Base-by-base conservation (phyloP, 2,888 invertebrate genomes). In the Kuschelorhynchus macadamiae region DNA sequence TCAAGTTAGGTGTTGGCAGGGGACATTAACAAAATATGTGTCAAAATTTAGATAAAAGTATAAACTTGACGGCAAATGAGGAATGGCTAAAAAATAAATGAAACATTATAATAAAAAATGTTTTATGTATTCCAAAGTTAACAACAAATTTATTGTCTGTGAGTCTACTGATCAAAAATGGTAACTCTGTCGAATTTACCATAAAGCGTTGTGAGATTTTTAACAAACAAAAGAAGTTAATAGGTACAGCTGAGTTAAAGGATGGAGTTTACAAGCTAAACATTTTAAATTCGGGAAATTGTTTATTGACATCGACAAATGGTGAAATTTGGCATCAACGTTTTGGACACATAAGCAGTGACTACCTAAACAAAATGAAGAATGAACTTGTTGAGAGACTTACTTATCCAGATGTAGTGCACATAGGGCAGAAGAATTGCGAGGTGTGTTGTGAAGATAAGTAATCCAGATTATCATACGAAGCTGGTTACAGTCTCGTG, bases 61-160 rank as follows among this genome's bases (percentile, higher is more conserved):
- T 44, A 18, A 74, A 75, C 66, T 57, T 73, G 36, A 75, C 72
- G 1, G 55, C 64, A 2, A 50, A 47, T 25, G 14, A 64, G 56
- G 39, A 55, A 32, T 63, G 71, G 53, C 16, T 68, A 41, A 53
- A 50, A 64, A 68, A 64, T 36, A 8, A 12, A 7, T 25, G 25
- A 25, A 47, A 67, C 20, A 44, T 75, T 30, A 33, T 11, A 52
- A 42, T 75, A 4, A 50, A 69, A 20, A 44, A 72, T 41, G 64
- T 67, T n/a, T 39, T 66, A 4, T 72, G 55, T 70, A 70, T 72
- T 9, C 72, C 72, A 56, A 44, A 67, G 41, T 11, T 75, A 11
- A 66, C 70, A 12, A 74, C 72, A 21, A 75, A 75, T 50, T 41
- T 73, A 8, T 60, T 73, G 36, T 74, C 72, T 8, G 75, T 72